Base-by-base conservation (phyloP, 2,797 vertebrate genomes). In the Fratercula arctica region DNA sequence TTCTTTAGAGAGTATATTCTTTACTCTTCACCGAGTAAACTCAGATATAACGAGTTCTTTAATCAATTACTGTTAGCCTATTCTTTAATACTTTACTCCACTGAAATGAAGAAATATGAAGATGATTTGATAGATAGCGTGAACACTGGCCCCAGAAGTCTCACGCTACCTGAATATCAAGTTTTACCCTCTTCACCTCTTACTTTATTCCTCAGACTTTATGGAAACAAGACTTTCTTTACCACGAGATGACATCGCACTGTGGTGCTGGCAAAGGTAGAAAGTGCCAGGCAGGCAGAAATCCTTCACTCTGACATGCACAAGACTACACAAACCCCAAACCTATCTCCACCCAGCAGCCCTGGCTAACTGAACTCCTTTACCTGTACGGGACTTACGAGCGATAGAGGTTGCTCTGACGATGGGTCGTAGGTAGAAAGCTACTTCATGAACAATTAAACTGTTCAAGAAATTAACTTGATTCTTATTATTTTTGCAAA, bases 351-450 rank as follows among this genome's bases (percentile, higher is more conserved):
- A 25, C 25, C 45, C 81, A 56, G 2, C 57, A 20, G 1, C 33
- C 7, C 54, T 33, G 66, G 33, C 56, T 13, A 3, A 24, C 0
- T 23, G 31, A 57, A 7, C 51, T n/a, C 26, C 53, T 10, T 6
- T 18, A 13, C 63, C 14, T 1, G 11, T 5, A 29, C 33, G 24
- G 31, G n/a, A 48, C 2, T 6, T 0, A 13, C 0, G 23, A 46
- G n/a, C 1, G 10, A 7, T 7, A 53, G 37, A 16, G 45, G 18
- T 3, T 57, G 46, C 46, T 63, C 67, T 64, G 61, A 19, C 23
- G 3, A 2, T 1, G 26, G 48, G 9, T 5, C 25, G 9, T 33
- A 50, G 5, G 9, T 29, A 43, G 35, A 54, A 53, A 89, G 46
- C 18, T 17, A 33, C 51, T 74, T 24, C 82, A 54, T 3, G 3